A percentile compares a stretch with the other conserved stretches of the same genome.
Conservation (phyloP, 2,113 vertebrate species). For the Mobula hypostoma region DNA sequence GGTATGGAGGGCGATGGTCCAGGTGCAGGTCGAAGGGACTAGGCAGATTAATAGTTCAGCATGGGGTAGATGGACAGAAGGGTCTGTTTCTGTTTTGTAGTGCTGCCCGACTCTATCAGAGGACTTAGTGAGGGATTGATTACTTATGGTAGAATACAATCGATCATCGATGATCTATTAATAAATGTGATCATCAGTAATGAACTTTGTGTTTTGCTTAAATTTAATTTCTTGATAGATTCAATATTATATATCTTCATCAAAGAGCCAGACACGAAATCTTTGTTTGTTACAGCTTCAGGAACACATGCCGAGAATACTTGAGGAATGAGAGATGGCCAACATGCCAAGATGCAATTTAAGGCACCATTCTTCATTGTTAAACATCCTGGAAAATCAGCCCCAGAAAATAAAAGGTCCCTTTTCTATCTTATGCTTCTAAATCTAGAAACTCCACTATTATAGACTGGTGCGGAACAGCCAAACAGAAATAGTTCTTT, state of each 20-base stretch:
- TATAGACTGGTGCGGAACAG: not conserved
- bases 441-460: not conserved
- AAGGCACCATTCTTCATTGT: constrained; percentile 27
- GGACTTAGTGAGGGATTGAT: not conserved
- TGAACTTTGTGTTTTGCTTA: not conserved
- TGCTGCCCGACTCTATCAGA: too few species aligned
- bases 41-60: too few species aligned
- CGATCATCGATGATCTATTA: not conserved
- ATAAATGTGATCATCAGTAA: not conserved
- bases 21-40: too few species aligned
- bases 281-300: not conserved
- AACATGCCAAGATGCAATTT: not conserved
- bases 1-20: too few species aligned
- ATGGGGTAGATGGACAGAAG: too few species aligned
- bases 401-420: constrained; percentile 7
- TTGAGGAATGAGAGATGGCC: not conserved
- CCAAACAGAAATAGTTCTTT: not conserved
- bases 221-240: not conserved
- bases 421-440: not conserved
- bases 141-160: not conserved
- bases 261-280: not conserved
- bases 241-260: not conserved
- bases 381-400: not conserved
- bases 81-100: too few species aligned
- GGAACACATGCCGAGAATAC: constrained; percentile 23